These are phyloP conservation scores for Ailuropoda melanoleuca DNA, from an alignment of 2,113 vertebrate genomes.

Conservation along the genomic window DNA sequence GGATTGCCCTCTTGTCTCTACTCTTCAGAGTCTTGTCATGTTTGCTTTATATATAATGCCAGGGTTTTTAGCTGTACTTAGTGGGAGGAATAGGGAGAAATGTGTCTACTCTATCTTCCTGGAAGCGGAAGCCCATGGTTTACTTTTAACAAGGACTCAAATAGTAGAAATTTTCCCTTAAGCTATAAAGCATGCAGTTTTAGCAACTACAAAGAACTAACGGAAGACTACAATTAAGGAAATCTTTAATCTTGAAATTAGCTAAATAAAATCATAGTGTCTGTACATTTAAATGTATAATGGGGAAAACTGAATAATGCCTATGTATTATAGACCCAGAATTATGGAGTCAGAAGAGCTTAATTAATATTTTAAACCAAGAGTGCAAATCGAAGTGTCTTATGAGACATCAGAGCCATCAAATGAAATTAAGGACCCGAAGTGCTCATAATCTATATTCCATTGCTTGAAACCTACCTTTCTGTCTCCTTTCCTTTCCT, in stretches of 20 bases:
- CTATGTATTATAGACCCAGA: background rate
- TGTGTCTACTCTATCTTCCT: background rate
- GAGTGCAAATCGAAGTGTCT: background rate
- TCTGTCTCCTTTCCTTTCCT: background rate
- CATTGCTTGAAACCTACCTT: background rate
- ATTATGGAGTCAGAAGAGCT: background rate
- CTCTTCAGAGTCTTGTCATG: background rate
- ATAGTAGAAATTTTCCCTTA: constrained; percentile 46
- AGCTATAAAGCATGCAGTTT: constrained; percentile 52
- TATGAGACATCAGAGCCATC: background rate
- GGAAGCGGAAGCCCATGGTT: constrained; percentile 56
- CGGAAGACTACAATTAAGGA: constrained; percentile 65
- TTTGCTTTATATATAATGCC: background rate
- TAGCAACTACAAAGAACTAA: constrained; percentile 69
- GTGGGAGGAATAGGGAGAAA: background rate
- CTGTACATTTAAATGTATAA: constrained; percentile 16
- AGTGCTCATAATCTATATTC: background rate
- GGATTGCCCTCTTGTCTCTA: background rate
- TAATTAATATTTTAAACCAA: constrained; percentile 50
- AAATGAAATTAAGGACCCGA: constrained; percentile 10
- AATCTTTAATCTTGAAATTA: constrained; percentile 63
- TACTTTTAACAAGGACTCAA: constrained; percentile 62
- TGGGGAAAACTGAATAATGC: constrained; percentile 18
- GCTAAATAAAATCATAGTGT: constrained; percentile 26
- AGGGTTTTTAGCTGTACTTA: background rate